These are phyloP conservation scores for Enteromius radiatus DNA, from an alignment of 2,797 vertebrate species.

Conservation along the genomic window DNA sequence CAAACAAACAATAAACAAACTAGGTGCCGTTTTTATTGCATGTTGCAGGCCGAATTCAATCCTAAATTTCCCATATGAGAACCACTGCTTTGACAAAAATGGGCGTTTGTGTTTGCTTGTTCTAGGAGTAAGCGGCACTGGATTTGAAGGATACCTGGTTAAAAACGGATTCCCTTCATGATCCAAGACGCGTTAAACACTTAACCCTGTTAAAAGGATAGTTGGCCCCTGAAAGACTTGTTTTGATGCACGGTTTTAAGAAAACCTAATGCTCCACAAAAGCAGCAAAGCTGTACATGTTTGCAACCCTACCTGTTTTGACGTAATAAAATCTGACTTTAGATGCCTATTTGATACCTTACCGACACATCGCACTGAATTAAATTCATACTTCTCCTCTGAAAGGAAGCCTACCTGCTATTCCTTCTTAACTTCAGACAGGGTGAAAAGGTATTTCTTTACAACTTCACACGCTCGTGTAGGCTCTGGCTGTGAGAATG, in stretches of 20 bases:
- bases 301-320: slow-evolving; percentile 6
- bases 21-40: background rate
- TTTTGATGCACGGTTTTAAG: background rate
- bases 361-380: background rate
- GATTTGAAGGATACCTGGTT: background rate
- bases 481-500: background rate
- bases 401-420: slow-evolving; percentile 23
- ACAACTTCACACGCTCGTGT: slow-evolving; percentile 33
- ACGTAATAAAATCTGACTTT: background rate
- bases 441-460: slow-evolving; percentile 30
- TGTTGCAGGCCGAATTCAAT: background rate
- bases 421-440: slow-evolving; percentile 12
- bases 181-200: background rate
- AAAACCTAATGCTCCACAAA: background rate
- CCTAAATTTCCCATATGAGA: background rate
- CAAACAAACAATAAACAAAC: background rate
- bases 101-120: background rate
- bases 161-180: background rate
- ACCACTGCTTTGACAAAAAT: background rate
- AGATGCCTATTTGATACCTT: background rate
- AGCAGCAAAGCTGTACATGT: background rate
- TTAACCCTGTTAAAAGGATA: background rate
- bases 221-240: background rate
- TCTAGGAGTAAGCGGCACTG: background rate
- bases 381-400: background rate